These are phyloP conservation scores for Strigops habroptila DNA, from an alignment of 2,113 vertebrate genomes.

Conservation along the genomic window DNA sequence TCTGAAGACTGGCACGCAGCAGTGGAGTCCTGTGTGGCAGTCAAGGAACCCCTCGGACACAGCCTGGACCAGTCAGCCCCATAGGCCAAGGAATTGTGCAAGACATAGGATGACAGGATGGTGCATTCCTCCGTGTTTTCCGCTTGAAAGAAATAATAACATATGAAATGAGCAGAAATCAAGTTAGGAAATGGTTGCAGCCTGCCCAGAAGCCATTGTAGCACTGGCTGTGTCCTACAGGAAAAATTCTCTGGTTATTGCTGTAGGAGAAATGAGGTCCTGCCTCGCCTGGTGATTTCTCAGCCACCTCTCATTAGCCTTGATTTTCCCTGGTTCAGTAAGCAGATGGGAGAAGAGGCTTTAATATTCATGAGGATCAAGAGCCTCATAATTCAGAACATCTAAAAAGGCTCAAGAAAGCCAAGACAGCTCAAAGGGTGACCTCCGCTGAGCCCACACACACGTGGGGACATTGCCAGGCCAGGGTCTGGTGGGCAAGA, in stretches of 20 bases:
- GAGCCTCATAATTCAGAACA: background rate
- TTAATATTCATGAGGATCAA: background rate
- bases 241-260: background rate
- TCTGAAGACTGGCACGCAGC: background rate
- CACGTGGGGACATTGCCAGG: background rate
- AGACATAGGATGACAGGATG: conserved; percentile 78
- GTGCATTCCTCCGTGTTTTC: conserved; percentile 69
- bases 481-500: background rate
- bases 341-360: background rate
- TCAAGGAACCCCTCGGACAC: conserved; percentile 15
- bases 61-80: conserved; percentile 92
- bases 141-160: conserved; percentile 46
- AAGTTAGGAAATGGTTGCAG: background rate
- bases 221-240: background rate
- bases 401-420: background rate
- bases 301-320: background rate
- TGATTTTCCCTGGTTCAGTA: background rate
- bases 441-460: background rate
- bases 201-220: background rate
- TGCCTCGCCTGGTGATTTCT: background rate
- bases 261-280: background rate
- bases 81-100: conserved; percentile 89
- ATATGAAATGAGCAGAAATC: background rate
- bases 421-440: background rate
- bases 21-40: background rate